Percentiles rank a stretch among this genome's conserved stretches.
These are phyloP conservation scores for Acomys russatus DNA, from an alignment of 2,797 vertebrate species.

Conservation along the genomic window DNA sequence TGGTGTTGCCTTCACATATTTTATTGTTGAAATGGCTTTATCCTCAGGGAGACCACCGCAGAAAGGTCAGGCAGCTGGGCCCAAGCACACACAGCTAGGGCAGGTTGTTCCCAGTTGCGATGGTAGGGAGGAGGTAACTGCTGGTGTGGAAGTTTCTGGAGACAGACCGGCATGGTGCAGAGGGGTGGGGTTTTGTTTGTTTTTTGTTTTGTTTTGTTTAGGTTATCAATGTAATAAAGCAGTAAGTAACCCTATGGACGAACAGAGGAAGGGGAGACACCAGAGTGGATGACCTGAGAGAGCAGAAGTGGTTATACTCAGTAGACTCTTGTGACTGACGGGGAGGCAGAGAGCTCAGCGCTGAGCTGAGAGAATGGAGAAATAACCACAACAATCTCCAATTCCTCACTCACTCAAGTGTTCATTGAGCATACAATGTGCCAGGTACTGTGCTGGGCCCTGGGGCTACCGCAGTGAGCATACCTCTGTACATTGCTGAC, in stretches of 20 bases:
- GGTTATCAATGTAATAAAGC: neutral
- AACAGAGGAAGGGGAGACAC: neutral
- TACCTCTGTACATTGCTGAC: neutral
- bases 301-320: neutral
- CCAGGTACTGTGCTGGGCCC: neutral
- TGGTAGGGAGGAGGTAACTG: neutral
- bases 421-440: neutral
- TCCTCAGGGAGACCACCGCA: neutral
- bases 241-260: neutral
- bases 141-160: neutral
- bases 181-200: neutral
- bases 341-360: neutral
- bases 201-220: too few species aligned
- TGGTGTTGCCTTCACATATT: neutral
- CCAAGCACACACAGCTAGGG: constrained; percentile 3
- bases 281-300: neutral
- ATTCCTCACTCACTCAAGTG: neutral
- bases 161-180: neutral
- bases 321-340: neutral
- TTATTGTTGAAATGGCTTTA: neutral
- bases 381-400: neutral
- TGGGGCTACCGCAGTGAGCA: neutral
- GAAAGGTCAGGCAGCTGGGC: constrained; percentile 28
- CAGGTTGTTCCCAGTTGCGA: neutral
- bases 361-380: neutral